These are phyloP conservation scores for Microcebus jonahi DNA, from an alignment of 2,113 vertebrate species.

Conservation along the genomic window DNA sequence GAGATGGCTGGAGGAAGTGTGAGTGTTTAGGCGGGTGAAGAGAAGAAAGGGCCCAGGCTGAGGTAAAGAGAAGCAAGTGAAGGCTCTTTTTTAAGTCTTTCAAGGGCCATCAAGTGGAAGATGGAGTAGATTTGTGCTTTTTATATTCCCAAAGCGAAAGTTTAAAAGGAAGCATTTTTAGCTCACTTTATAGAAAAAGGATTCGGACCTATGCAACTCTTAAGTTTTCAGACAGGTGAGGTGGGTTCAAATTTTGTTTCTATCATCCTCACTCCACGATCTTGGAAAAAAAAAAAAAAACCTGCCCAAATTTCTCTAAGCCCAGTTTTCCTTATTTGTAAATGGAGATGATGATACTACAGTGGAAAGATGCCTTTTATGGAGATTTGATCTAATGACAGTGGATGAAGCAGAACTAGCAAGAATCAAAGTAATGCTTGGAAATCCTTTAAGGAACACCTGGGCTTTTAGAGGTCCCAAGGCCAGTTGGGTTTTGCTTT, in stretches of 20 bases:
- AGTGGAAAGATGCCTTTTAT: background rate
- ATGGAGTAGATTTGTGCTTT: background rate
- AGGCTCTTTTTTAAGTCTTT: background rate
- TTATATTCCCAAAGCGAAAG: background rate
- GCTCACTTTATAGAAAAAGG: background rate
- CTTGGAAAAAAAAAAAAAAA: background rate
- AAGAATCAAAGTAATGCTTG: background rate
- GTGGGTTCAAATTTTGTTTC: background rate
- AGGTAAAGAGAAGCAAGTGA: background rate
- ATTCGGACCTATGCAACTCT: background rate
- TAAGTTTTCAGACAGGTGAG: background rate
- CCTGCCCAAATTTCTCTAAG: background rate
- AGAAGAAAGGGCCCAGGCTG: background rate
- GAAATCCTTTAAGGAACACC: background rate
- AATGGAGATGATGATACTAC: too few relatives aligned
- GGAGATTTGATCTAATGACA: background rate
- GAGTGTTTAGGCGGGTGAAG: background rate
- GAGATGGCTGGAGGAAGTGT: background rate
- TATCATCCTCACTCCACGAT: background rate
- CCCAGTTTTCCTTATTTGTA: background rate
- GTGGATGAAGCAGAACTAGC: background rate
- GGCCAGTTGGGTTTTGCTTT: background rate
- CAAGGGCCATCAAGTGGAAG: background rate
- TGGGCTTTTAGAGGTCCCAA: background rate
- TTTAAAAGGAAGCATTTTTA: background rate